A percentile compares a stretch with the other conserved stretches of the same genome.
Conservation (phyloP, 2,797 vertebrate genomes). For the Sylvia borin region DNA sequence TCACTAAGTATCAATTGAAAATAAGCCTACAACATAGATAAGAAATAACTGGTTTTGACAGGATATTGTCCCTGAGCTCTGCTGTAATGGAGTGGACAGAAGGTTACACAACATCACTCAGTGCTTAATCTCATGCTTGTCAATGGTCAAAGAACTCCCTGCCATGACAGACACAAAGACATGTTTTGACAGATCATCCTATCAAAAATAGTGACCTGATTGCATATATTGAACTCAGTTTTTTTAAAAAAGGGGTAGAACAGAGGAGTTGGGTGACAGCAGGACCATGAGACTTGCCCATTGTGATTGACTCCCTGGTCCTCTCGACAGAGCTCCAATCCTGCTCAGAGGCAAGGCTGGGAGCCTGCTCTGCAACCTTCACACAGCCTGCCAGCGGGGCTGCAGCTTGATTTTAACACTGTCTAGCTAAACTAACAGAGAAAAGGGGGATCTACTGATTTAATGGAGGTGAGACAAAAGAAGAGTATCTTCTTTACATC, state of each 20-base stretch:
- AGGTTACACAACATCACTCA: not conserved
- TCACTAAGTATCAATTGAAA: constrained; percentile 5
- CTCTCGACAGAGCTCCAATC: not conserved
- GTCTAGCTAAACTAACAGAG: not conserved
- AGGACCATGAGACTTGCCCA: not conserved
- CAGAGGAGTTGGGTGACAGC: not conserved
- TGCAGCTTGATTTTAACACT: not conserved
- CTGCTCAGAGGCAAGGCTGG: not conserved
- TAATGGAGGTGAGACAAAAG: not conserved
- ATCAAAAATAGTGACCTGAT: not conserved
- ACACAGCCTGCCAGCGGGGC: not conserved
- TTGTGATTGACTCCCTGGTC: not conserved
- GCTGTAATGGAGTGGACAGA: not conserved
- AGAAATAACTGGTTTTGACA: constrained; percentile 19
- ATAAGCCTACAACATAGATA: constrained; percentile 14
- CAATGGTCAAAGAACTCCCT: not conserved
- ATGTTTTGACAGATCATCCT: not conserved
- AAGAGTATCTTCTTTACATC: not conserved
- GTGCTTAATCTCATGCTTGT: constrained; percentile 14
- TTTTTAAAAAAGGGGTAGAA: not conserved
- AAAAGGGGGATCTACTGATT: not conserved
- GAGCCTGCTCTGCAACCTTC: not conserved
- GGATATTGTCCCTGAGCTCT: not conserved
- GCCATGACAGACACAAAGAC: not conserved
- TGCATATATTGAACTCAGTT: not conserved